Evolutionary conservation across 2,888 invertebrate species (phyloP).

Genomic region (Ornithoptera alexandrae): DNA sequence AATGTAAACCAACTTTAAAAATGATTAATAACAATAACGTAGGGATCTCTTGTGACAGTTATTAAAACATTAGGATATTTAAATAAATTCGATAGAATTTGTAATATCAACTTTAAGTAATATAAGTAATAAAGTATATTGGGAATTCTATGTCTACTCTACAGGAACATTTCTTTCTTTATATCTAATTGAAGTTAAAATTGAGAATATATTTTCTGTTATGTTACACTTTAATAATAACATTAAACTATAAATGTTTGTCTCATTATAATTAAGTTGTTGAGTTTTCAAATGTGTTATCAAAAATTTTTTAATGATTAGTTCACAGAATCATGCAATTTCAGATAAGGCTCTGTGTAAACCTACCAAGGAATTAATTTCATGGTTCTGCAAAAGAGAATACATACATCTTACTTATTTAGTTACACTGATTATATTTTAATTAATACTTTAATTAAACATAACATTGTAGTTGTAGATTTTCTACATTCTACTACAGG

Average conservation of each 20-base stretch:
- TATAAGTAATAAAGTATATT: no score
- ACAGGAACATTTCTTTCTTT: no score
- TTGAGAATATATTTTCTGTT: no score
- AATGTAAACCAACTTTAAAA: no score
- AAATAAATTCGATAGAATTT: no score
- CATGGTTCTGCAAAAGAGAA: conserved; percentile 9
- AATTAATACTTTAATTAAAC: conserved; percentile 2
- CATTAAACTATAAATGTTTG: neutral
- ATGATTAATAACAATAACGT: no score
- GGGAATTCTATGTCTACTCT: no score
- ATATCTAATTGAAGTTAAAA: no score
- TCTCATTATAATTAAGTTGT: neutral
- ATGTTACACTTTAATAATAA: no score
- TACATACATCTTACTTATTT: neutral
- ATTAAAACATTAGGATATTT: no score
- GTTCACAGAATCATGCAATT: conserved; percentile 4
- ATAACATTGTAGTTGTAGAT: neutral
- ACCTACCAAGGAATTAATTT: conserved; percentile 18
- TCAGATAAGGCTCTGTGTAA: conserved; percentile 16
- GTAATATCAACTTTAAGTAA: no score
- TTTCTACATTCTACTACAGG: neutral
- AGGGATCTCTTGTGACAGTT: no score
- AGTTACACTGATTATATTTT: conserved; percentile 3
- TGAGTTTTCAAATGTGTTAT: neutral
- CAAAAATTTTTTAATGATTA: conserved; percentile 2